These are phyloP conservation scores for Silurus glanis DNA, from an alignment of 2,113 vertebrate species.

Conservation along the genomic window DNA sequence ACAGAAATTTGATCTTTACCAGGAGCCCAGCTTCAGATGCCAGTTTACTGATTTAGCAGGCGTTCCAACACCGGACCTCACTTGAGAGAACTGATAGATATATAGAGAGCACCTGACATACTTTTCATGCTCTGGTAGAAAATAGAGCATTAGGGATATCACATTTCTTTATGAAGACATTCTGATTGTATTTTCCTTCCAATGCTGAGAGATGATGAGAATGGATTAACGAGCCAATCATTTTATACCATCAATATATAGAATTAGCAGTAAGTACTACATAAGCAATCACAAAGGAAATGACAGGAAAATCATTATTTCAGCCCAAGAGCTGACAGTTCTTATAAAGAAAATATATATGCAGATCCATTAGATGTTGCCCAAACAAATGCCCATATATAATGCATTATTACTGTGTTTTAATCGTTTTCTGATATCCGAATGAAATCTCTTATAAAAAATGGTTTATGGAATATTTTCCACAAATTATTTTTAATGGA, in stretches of 20 bases:
- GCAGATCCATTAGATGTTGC: background rate
- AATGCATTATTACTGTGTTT: background rate
- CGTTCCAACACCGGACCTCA: too few species aligned
- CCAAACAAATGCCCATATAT: background rate
- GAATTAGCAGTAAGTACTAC: background rate
- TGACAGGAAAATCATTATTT: background rate
- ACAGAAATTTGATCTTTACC: conserved; percentile 62
- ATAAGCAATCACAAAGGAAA: background rate
- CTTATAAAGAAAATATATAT: background rate
- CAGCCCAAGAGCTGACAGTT: too few species aligned
- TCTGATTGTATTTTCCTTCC: background rate
- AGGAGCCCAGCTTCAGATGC: conserved; percentile 61
- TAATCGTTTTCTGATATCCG: background rate
- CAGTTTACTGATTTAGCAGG: conserved; percentile 59
- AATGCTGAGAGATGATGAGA: background rate
- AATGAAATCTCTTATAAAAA: background rate
- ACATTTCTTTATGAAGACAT: background rate
- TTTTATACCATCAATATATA: background rate
- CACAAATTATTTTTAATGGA: too few species aligned
- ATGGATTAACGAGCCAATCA: background rate
- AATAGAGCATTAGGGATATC: background rate
- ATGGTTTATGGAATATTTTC: background rate
- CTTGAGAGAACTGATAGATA: background rate
- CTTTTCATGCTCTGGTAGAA: conserved; percentile 11
- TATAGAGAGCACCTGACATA: background rate